phyloP scores from a whole-genome alignment of 2,888 invertebrate genomes.

The Tipula helvola region DNA sequence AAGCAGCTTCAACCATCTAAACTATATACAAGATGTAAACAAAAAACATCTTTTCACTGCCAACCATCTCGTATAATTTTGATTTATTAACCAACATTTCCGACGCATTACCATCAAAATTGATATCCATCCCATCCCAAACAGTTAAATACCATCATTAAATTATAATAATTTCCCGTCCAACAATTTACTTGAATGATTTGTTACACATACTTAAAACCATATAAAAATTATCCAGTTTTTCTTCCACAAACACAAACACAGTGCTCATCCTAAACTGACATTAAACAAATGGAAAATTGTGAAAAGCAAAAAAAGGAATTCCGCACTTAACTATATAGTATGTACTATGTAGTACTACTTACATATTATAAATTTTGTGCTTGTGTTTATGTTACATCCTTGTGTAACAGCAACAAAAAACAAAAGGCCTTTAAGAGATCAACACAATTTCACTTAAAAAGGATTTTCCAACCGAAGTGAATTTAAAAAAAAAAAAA shows the following conservation, averaged over 20 bases:
- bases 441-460: conserved; percentile 4
- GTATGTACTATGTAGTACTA: background rate
- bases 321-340: background rate
- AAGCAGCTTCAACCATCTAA: too few species aligned
- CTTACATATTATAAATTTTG: background rate
- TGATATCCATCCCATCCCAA: background rate
- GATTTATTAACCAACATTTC: background rate
- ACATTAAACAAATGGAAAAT: background rate
- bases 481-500: background rate
- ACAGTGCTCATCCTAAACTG: background rate
- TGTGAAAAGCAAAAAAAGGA: background rate
- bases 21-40: background rate
- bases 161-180: background rate
- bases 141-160: background rate
- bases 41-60: background rate
- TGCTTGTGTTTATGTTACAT: background rate
- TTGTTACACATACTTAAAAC: background rate
- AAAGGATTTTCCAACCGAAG: background rate
- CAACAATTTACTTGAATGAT: background rate
- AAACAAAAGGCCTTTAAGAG: background rate
- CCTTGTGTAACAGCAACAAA: background rate
- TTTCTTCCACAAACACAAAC: background rate
- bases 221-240: background rate
- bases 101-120: background rate
- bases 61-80: background rate